These are phyloP conservation scores for Synanthedon myopaeformis DNA, from an alignment of 2,888 invertebrate genomes.

Conservation along the genomic window DNA sequence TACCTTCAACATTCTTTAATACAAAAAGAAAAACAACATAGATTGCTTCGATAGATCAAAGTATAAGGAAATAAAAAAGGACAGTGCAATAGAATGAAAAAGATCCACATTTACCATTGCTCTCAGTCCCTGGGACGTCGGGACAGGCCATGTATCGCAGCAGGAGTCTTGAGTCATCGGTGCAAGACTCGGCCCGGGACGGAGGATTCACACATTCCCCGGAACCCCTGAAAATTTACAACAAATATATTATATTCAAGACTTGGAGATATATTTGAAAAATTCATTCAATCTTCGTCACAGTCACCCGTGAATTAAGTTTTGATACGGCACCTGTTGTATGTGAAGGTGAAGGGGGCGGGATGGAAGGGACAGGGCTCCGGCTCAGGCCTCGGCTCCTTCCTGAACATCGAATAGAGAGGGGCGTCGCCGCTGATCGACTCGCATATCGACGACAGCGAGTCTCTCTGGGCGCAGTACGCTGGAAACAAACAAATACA, in stretches of 20 bases:
- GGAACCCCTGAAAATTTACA: conserved; percentile 62
- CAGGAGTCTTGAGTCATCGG: conserved; percentile 82
- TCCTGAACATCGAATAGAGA: conserved; percentile 80
- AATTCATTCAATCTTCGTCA: too few relatives aligned
- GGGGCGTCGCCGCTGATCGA: conserved; percentile 79
- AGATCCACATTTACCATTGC: conserved; percentile 68
- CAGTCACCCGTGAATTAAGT: too few relatives aligned
- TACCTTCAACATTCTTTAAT: too few relatives aligned
- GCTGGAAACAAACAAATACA: conserved; percentile 44
- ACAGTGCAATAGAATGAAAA: too few relatives aligned
- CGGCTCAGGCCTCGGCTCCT: conserved; percentile 76
- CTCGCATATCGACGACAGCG: conserved; percentile 74
- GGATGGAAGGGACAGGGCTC: conserved; percentile 84
- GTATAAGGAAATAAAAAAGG: too few relatives aligned
- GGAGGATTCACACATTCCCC: conserved; percentile 81
- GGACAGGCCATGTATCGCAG: conserved; percentile 87
- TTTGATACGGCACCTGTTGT: conserved; percentile 62
- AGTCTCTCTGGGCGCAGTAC: conserved; percentile 70
- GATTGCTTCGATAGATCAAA: too few relatives aligned
- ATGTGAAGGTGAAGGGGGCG: conserved; percentile 85
- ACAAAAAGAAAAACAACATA: too few relatives aligned
- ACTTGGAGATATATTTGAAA: too few relatives aligned
- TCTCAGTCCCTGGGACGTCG: conserved; percentile 81
- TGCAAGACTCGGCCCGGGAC: conserved; percentile 85
- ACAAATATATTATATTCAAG: too few relatives aligned